A percentile compares a stretch with the other conserved stretches of the same genome.
Conservation (phyloP, 2,888 invertebrate genomes). For the Rhyacophila evoluta region DNA sequence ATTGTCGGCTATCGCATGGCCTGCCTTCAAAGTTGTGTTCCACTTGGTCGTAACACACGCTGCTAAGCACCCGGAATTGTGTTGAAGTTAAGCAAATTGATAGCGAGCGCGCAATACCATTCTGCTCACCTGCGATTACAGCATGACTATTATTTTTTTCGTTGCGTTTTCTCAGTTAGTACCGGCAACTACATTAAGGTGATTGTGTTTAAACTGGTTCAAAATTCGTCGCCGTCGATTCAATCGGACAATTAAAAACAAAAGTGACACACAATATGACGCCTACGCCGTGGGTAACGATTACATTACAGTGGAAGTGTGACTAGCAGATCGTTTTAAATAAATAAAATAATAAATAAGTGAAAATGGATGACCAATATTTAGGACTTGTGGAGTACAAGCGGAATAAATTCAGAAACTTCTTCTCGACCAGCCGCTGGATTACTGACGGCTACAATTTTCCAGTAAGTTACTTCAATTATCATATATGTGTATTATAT, state of each 20-base stretch:
- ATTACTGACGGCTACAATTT: conserved; percentile 51
- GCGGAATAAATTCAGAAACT: conserved; percentile 44
- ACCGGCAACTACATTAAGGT: conserved; percentile 15
- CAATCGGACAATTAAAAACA: neutral
- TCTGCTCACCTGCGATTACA: conserved; percentile 33
- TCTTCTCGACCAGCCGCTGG: conserved; percentile 49
- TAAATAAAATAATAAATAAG: neutral
- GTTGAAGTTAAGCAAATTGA: neutral
- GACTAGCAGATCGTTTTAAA: neutral
- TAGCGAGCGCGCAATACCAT: conserved; percentile 25
- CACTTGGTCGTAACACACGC: neutral
- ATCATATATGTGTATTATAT: no score
- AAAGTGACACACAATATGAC: neutral
- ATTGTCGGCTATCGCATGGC: no score
- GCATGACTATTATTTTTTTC: conserved; percentile 31
- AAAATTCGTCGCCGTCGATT: neutral
- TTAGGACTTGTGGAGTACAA: conserved; percentile 49
- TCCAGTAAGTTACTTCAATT: conserved; percentile 46
- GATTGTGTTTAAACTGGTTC: conserved; percentile 34
- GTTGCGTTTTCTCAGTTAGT: conserved; percentile 41
- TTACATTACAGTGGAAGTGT: no score
- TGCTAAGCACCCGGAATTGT: neutral
- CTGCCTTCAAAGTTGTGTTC: no score
- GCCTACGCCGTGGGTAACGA: no score
- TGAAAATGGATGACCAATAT: conserved; percentile 49